Evolutionary conservation across 53 echinoderm and acorn worm species (phyloP).

Genomic region (Hippasteria phrygiana): DNA sequence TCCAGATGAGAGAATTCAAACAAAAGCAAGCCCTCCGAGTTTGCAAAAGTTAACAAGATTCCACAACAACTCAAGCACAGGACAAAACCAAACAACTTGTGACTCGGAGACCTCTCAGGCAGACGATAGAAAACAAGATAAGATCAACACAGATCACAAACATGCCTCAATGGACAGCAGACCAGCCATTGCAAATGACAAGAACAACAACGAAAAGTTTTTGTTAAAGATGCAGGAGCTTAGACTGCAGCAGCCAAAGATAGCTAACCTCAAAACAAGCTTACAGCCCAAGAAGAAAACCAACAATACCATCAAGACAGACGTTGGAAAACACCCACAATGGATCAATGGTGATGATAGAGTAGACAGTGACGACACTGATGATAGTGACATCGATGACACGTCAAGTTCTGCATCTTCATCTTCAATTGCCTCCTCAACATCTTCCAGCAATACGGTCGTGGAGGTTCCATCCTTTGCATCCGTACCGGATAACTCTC

Average conservation of each 20-base stretch:
- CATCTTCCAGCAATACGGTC: slow-evolving; percentile 46
- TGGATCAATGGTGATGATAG: not conserved
- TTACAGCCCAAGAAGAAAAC: not conserved
- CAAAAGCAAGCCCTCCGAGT: not conserved
- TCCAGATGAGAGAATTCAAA: not conserved
- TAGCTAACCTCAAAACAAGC: not conserved
- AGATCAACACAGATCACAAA: not conserved
- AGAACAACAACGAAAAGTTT: slow-evolving; percentile 27
- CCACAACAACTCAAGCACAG: not conserved
- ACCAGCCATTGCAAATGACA: not conserved
- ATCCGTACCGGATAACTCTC: not conserved
- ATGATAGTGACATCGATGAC: slow-evolving; percentile 20
- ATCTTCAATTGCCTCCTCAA: slow-evolving; percentile 39
- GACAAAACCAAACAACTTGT: not conserved
- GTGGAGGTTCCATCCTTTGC: slow-evolving; percentile 53
- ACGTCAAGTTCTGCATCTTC: slow-evolving; percentile 37
- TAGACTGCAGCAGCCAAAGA: not conserved
- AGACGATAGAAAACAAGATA: not conserved
- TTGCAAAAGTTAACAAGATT: not conserved
- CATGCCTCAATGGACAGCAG: not conserved
- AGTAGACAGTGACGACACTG: not conserved
- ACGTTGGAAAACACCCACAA: not conserved
- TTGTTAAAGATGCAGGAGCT: not conserved
- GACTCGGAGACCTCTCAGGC: not conserved
- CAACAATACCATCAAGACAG: not conserved